Evolutionary conservation across 2,113 vertebrate genomes (phyloP).

Genomic region (Miniopterus natalensis): DNA sequence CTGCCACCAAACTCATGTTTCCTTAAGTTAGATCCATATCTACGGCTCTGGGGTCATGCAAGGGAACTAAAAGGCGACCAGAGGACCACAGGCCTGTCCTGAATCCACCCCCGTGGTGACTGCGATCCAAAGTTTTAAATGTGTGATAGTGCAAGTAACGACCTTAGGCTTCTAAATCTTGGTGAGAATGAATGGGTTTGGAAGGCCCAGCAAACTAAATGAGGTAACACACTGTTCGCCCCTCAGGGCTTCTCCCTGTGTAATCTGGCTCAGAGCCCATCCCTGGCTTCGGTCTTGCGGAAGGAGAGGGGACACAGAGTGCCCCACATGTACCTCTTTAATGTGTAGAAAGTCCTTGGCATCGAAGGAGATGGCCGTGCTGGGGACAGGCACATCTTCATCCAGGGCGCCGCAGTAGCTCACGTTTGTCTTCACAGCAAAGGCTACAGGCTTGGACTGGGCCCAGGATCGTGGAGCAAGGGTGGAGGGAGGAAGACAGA

Average conservation of each 20-base stretch:
- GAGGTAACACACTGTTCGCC: neutral
- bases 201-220: neutral
- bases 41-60: neutral
- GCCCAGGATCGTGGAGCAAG: constrained; percentile 71
- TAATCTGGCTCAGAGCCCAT: constrained; percentile 14
- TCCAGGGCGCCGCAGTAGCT: constrained; percentile 98
- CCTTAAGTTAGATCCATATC: neutral
- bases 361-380: constrained; percentile 97
- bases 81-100: neutral
- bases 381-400: constrained; percentile 97
- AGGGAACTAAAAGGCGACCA: neutral
- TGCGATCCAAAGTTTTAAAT: accelerated
- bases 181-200: neutral
- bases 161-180: neutral
- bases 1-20: neutral
- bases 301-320: constrained; percentile 10
- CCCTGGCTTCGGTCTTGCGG: neutral
- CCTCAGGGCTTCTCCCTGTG: neutral
- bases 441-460: constrained; percentile 96
- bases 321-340: constrained; percentile 93
- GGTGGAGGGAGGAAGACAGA: neutral
- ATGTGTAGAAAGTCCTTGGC: constrained; percentile 99
- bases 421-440: constrained; percentile 98
- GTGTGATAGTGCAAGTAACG: neutral
- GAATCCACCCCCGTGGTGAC: neutral